Percentiles rank a stretch among this genome's conserved stretches.
These are phyloP conservation scores for Lates japonicus DNA, from an alignment of 2,797 vertebrate genomes.

Conservation along the genomic window DNA sequence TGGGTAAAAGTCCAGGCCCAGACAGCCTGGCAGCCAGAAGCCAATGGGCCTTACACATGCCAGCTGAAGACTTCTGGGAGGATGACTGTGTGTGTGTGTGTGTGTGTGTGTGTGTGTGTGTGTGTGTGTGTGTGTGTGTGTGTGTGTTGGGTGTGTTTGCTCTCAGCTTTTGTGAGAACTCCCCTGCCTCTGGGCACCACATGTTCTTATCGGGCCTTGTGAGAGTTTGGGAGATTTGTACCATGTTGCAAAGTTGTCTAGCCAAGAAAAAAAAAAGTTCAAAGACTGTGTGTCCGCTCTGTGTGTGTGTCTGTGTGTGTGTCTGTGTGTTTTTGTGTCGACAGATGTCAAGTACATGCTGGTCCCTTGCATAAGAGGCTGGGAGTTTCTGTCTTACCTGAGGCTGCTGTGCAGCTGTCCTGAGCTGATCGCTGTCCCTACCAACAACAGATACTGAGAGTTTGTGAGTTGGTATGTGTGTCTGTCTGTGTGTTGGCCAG, in stretches of 20 bases:
- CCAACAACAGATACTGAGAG: constrained; percentile 50
- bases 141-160: constrained; percentile 36
- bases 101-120: constrained; percentile 31
- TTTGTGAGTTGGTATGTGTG: constrained; percentile 28
- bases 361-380: constrained; percentile 77
- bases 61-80: constrained; percentile 74
- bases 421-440: constrained; percentile 78
- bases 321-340: constrained; percentile 44
- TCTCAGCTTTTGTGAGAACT: constrained; percentile 49
- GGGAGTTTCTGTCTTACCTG: constrained; percentile 84
- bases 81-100: constrained; percentile 22
- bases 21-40: constrained; percentile 72
- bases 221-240: constrained; percentile 72
- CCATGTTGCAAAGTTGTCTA: constrained; percentile 75
- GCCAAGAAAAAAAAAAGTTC: constrained; percentile 73
- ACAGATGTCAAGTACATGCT: constrained; percentile 79
- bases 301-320: constrained; percentile 25
- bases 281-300: constrained; percentile 38
- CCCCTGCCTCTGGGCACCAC: constrained; percentile 71
- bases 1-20: constrained; percentile 75
- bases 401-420: constrained; percentile 86
- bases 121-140: constrained; percentile 12
- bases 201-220: constrained; percentile 70
- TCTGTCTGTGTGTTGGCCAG: constrained; percentile 5
- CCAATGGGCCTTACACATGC: constrained; percentile 67